Base-by-base conservation (phyloP, 1,140 invertebrate species). In the Paralvinella palmiformis region DNA sequence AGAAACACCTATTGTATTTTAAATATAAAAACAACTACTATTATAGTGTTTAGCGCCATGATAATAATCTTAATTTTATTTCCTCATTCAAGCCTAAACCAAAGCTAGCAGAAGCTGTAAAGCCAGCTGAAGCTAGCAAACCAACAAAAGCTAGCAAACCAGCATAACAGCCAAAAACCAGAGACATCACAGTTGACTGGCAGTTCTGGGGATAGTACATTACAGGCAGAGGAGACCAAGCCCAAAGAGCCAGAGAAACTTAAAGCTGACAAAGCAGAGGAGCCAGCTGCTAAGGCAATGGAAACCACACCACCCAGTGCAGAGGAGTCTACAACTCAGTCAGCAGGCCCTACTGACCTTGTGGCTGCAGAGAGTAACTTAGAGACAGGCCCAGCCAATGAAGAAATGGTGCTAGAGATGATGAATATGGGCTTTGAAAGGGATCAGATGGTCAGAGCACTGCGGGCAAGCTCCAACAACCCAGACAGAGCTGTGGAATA, bases 401-500 rank as follows among this genome's bases (percentile, higher is more conserved):
- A 94, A 80, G 84, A 86, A 67, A 93, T 93, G 83, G 91, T 98
- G 36, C 85, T 87, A 71, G 93, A 94, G 78, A 95, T 99, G 74
- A 89, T 96, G 84, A 90, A 92, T 79, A 98, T 99, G 95, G 96
- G 96, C 33, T 99, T 94, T 80, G 87, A 88, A 58, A 77, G 85
- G 62, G 81, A 83, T 33, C 81, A 86, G 83, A 93, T 95, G 32
- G 91, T 94, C 74, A 86, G 89, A 73, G 96, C 96, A 4, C 83
- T 99, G 58, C 84, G 92, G 70, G 95, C 95, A n/a, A 96, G 94
- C 75, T 98, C 91, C 80, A 98, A 96, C 78, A 98, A 99, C 82
- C 92, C 95, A 36, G 95, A 99, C 77, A 86, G 96, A 82, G 96
- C 96, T 68, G 96, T 98, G 20, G 96, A 99, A 83, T 99, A 98